Percentiles rank a stretch among this genome's conserved stretches.
phyloP scores from a whole-genome alignment of 2,113 vertebrate genomes.

The Fukomys damarensis region DNA sequence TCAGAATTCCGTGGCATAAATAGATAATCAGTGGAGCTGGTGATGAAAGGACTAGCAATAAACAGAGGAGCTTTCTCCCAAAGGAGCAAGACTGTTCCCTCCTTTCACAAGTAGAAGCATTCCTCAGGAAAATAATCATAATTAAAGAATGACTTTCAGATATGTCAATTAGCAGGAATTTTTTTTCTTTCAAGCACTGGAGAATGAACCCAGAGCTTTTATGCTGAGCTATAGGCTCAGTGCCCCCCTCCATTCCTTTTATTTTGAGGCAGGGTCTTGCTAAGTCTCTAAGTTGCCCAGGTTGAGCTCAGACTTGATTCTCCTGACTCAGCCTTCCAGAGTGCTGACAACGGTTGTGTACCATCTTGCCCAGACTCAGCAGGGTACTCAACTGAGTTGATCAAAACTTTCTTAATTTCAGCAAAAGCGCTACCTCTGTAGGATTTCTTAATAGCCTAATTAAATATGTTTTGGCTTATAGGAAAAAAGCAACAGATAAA shows the following conservation, averaged over 20 bases:
- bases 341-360: not conserved
- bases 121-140: not conserved
- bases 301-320: not conserved
- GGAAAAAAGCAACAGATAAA: not conserved
- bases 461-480: not conserved
- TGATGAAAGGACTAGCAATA: not conserved
- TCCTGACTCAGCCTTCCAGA: not conserved
- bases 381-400: not conserved
- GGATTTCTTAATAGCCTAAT: not conserved
- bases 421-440: not conserved
- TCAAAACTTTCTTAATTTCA: not conserved
- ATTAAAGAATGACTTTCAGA: not conserved
- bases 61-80: not conserved
- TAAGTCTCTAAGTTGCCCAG: not conserved
- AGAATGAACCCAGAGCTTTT: not conserved
- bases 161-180: not conserved
- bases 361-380: not conserved
- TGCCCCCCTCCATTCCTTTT: not conserved
- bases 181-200: not conserved
- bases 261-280: not conserved
- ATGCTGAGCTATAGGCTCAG: not conserved
- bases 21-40: not conserved
- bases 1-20: not conserved
- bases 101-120: not conserved
- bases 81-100: not conserved